Evolutionary conservation across 2,888 invertebrate species (phyloP).

Genomic region (Crematogaster levior): DNA sequence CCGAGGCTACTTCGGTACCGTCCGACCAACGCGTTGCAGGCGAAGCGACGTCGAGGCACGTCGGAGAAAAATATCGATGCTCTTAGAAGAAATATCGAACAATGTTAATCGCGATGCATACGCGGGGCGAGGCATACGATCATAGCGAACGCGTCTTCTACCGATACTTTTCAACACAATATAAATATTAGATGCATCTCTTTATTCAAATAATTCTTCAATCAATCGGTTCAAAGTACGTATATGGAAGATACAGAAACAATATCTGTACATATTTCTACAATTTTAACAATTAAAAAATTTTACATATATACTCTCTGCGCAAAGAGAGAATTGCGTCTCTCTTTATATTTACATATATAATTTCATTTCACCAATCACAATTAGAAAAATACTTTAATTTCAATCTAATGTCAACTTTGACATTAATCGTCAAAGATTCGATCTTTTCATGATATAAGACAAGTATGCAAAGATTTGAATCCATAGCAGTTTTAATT

Average conservation of each 20-base stretch:
- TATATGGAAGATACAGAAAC: slow-evolving; percentile 14
- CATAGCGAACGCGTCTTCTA: slow-evolving; percentile 23
- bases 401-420: not conserved
- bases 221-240: slow-evolving; percentile 24
- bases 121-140: slow-evolving; percentile 11
- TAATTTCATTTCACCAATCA: not conserved
- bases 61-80: slow-evolving; percentile 45
- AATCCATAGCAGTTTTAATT: not conserved
- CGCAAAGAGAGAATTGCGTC: not conserved
- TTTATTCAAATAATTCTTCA: slow-evolving; percentile 6
- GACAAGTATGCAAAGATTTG: slow-evolving; percentile 1
- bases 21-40: slow-evolving; percentile 10
- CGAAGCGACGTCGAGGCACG: slow-evolving; percentile 38
- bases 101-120: slow-evolving; percentile 27
- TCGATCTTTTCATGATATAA: not conserved
- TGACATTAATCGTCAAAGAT: not conserved
- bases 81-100: slow-evolving; percentile 25
- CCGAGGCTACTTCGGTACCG: slow-evolving; percentile 34
- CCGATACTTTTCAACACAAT: not conserved
- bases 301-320: slow-evolving; percentile 2
- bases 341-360: slow-evolving; percentile 28
- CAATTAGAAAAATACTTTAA: slow-evolving; percentile 34
- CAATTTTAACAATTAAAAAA: slow-evolving; percentile 33
- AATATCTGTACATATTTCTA: slow-evolving; percentile 16
- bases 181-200: slow-evolving; percentile 10